A percentile compares a stretch with the other conserved stretches of the same genome.
phyloP scores from a whole-genome alignment of 2,888 invertebrate species.

The Volucella inanis region DNA sequence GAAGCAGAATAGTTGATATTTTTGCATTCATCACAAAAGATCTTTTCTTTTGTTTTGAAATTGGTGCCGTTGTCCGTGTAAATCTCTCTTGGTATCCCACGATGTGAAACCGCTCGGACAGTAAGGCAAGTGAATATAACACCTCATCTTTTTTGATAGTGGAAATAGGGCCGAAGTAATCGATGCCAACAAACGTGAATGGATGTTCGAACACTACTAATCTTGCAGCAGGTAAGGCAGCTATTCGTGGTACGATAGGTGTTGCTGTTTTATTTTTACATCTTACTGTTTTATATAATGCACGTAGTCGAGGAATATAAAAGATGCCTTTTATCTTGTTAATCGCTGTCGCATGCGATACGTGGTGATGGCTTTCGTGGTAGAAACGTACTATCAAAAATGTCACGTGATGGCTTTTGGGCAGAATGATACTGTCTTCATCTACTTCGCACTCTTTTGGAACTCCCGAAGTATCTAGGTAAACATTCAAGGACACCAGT shows the following conservation, averaged over 20 bases:
- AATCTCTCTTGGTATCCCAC: background rate
- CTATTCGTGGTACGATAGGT: background rate
- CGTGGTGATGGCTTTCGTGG: no score
- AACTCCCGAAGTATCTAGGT: slow-evolving; percentile 45
- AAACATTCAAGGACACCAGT: slow-evolving; percentile 51
- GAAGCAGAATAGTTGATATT: no score
- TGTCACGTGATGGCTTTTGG: no score
- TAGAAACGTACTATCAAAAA: no score
- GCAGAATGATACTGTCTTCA: slow-evolving; percentile 1
- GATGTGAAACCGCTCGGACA: background rate
- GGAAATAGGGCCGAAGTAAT: slow-evolving; percentile 5
- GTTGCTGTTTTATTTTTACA: background rate
- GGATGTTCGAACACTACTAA: background rate
- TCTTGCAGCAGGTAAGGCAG: slow-evolving; percentile 18
- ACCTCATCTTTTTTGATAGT: no score
- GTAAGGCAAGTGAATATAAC: background rate
- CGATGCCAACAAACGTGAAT: slow-evolving; percentile 9
- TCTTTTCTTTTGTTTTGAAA: background rate
- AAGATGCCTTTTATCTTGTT: slow-evolving; percentile 32
- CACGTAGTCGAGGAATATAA: slow-evolving; percentile 8
- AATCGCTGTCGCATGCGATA: slow-evolving; percentile 34
- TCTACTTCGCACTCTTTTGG: slow-evolving; percentile 41
- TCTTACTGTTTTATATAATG: slow-evolving; percentile 15
- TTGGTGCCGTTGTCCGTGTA: background rate
- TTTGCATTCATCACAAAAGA: background rate